Evolutionary conservation across 2,888 invertebrate species (phyloP).

Genomic region (Heliconius ethilla): DNA sequence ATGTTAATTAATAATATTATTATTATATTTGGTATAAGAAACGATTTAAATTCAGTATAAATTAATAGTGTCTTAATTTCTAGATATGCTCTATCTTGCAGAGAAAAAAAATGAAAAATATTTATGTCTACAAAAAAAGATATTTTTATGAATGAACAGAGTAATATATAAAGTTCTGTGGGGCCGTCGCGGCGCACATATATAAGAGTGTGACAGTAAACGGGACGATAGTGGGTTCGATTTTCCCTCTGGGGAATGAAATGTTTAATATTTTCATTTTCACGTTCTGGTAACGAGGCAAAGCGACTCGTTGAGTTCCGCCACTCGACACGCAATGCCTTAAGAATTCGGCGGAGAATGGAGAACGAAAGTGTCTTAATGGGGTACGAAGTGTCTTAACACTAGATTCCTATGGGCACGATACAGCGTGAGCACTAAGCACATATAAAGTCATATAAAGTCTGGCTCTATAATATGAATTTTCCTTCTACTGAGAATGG

Average conservation of each 20-base stretch:
- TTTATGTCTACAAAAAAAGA: background rate
- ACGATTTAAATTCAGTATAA: background rate
- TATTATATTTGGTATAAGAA: background rate
- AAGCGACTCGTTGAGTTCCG: no score
- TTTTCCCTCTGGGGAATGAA: no score
- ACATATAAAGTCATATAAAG: background rate
- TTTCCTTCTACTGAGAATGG: background rate
- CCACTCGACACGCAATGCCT: no score
- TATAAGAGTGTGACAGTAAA: no score
- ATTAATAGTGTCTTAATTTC: background rate
- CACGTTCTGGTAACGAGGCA: no score
- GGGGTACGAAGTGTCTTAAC: no score
- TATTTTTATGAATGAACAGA: background rate
- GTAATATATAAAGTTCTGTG: no score
- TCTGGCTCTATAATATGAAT: background rate
- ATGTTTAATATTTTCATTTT: no score
- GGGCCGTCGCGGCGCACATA: no score
- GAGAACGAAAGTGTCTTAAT: no score
- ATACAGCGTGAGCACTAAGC: background rate
- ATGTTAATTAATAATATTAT: conserved; percentile 2
- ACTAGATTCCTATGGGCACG: background rate
- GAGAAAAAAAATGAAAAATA: background rate
- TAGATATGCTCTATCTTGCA: background rate
- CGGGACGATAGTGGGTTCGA: no score
- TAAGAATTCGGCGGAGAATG: no score